Evolutionary conservation across 2,888 invertebrate species (phyloP).

Genomic region (Xanthia togata): DNA sequence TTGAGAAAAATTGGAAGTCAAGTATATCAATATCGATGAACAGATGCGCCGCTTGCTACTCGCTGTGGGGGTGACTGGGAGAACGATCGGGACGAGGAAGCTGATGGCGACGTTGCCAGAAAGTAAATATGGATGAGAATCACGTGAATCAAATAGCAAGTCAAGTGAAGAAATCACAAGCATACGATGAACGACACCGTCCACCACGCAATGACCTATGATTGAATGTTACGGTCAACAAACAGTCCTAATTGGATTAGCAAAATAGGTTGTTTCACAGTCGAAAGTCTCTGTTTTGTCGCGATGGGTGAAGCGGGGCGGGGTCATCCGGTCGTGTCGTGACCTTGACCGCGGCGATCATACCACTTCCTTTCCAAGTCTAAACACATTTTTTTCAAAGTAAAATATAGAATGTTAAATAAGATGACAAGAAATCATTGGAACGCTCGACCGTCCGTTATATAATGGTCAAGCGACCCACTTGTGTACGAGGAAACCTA

Average conservation of each 20-base stretch:
- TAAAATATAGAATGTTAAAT: conserved; percentile 41
- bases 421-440: conserved; percentile 43
- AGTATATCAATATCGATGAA: not conserved
- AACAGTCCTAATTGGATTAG: conserved; percentile 40
- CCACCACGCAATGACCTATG: not conserved
- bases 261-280: conserved; percentile 32
- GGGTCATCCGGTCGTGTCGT: conserved; percentile 16
- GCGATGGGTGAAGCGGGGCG: not conserved
- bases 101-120: not conserved
- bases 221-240: conserved; percentile 38
- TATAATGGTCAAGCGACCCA: conserved; percentile 55
- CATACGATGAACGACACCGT: no score
- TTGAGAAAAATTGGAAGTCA: not conserved
- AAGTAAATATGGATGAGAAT: not conserved
- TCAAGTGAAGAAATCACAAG: no score
- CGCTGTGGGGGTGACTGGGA: no score
- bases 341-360: conserved; percentile 50
- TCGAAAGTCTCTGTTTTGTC: conserved; percentile 31
- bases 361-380: conserved; percentile 23
- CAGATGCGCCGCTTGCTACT: not conserved
- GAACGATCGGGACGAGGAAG: not conserved
- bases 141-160: not conserved
- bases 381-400: conserved; percentile 7
- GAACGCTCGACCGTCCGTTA: conserved; percentile 49
- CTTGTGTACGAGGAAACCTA: conserved; percentile 44